Evolutionary conservation across 37 sponge, comb jelly and placozoan species (phyloP).

Genomic region (Theonella swinhoei): DNA sequence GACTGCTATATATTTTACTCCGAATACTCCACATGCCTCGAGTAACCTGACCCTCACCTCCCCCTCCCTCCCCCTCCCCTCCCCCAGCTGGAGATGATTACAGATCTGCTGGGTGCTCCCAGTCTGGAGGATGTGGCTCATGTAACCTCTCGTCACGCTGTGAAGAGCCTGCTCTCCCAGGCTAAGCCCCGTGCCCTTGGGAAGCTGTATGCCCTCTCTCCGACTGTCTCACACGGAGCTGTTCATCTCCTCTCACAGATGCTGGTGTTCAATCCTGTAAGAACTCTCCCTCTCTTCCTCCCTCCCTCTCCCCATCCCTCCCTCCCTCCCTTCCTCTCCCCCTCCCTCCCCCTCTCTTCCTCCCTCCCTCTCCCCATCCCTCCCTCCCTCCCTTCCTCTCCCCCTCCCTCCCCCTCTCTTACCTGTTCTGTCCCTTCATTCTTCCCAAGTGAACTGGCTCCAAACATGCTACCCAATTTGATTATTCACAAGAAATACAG

Average conservation of each 20-base stretch:
- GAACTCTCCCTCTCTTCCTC: constrained; percentile 2
- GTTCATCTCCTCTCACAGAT: constrained; percentile 82
- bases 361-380: neutral
- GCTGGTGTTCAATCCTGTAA: constrained; percentile 84
- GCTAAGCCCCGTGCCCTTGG: constrained; percentile 45
- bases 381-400: neutral
- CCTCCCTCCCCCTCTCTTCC: neutral
- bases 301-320: neutral
- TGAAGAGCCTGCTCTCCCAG: constrained; percentile 54
- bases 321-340: neutral
- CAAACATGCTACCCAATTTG: too few relatives aligned
- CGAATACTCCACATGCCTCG: too few relatives aligned
- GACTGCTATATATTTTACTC: too few relatives aligned
- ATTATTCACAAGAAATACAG: too few relatives aligned
- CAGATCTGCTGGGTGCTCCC: constrained; percentile 83
- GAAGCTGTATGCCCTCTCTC: constrained; percentile 68
- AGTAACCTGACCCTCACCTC: too few relatives aligned
- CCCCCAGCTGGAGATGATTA: constrained; percentile 81
- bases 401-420: neutral
- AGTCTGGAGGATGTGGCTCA: constrained; percentile 46
- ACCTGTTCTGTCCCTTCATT: neutral
- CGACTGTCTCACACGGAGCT: constrained; percentile 66
- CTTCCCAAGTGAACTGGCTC: too few relatives aligned
- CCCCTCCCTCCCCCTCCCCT: neutral
- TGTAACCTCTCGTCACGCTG: constrained; percentile 48